A percentile compares a stretch with the other conserved stretches of the same genome.
Conservation (phyloP, 2,797 vertebrate genomes). For the Rhinophrynus dorsalis region DNA sequence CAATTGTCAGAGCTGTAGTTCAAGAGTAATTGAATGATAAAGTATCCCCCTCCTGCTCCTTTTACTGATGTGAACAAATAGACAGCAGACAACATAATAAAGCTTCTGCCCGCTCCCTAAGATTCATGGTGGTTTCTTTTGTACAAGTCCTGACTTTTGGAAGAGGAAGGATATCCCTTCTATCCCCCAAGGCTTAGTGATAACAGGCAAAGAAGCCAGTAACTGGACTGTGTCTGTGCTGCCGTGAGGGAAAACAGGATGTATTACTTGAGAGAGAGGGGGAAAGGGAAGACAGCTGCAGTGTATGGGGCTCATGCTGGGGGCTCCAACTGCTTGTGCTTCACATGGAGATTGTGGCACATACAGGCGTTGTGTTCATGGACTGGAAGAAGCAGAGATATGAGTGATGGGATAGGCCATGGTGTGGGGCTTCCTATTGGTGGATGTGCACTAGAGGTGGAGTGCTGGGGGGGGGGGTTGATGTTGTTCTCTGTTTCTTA, state of each 20-base stretch:
- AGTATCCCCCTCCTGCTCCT: too few relatives aligned
- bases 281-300: conserved; percentile 22
- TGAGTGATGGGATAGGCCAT: not conserved
- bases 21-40: too few relatives aligned
- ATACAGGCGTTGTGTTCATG: not conserved
- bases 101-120: too few relatives aligned
- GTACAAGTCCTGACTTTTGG: not conserved
- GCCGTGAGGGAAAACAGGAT: conserved; percentile 33
- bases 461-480: not conserved
- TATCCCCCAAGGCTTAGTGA: conserved; percentile 12
- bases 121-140: too few relatives aligned
- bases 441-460: not conserved
- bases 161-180: conserved; percentile 26
- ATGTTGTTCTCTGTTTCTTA: not conserved
- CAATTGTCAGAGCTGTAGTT: too few relatives aligned
- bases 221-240: not conserved
- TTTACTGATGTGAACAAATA: too few relatives aligned
- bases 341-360: not conserved
- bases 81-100: too few relatives aligned
- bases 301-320: conserved; percentile 28
- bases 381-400: not conserved
- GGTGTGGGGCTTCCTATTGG: not conserved
- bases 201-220: not conserved
- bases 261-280: conserved; percentile 6
- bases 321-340: conserved; percentile 30